Evolutionary conservation across 1,140 invertebrate species (phyloP), one percentile per base, ranked within the genome.

Genomic region (Bactericera cockerelli): DNA sequence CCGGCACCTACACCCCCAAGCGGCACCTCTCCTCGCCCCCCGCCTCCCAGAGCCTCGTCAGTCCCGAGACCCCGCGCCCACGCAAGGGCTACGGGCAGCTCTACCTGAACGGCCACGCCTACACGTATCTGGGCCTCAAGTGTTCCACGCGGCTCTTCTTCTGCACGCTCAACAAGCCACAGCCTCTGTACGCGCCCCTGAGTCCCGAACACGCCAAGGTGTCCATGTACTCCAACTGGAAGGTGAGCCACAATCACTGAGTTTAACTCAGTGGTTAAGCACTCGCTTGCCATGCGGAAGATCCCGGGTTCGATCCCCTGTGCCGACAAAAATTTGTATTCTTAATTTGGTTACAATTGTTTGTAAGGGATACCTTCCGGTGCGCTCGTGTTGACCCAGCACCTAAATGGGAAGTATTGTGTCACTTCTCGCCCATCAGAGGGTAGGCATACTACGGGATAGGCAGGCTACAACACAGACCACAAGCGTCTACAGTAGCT

Each of bases 161-260:
- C 70, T 96, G 93, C 65, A 94, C 91, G 1, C 74, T 92, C 19
- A 93, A 93, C 69, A 81, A 89, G 63, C 86, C 91, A 0, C 93
- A 97, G 70, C 93, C 94, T 0, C 95, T 93, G 74, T 97, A 95
- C 70, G 90, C 96, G 36, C 72, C 71, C 13, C 77, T 81, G 64
- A 72, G 73, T 6, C 82, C 81, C 1, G 86, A 91, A 68, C 87
- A 93, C 70, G 84, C 89, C 63, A 89, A 86, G 65, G 73, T 97
- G 36, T 96, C 93, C 14, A 98, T 98, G 93, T 98, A 98, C 68
- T 95, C 91, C 10, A 94, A 97, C 69, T 98, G 94, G 94, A 84
- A 89, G 73, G 72, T 78, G 62, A 62, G 62, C 38, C 22, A 22
- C n/a, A n/a, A n/a, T n/a, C n/a, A n/a, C n/a, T n/a, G 26, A 26